Evolutionary conservation across 2,113 vertebrate species (phyloP).

Genomic region (Pomatostomus ruficeps): DNA sequence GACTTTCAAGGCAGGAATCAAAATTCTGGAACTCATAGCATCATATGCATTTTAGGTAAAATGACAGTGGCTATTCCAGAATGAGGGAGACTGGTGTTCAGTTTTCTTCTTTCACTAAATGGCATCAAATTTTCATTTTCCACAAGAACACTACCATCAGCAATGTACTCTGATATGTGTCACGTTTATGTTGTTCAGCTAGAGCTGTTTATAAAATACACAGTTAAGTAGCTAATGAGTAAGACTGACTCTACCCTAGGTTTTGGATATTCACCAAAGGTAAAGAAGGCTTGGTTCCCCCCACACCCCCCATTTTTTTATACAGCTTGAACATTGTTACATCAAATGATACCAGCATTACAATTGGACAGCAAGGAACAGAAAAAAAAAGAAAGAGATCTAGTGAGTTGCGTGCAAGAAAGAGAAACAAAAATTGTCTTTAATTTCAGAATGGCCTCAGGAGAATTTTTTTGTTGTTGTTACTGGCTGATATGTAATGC

Average conservation of each 20-base stretch:
- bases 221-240: not conserved
- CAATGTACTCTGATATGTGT: not conserved
- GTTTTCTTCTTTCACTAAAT: not conserved
- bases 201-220: not conserved
- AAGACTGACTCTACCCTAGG: not conserved
- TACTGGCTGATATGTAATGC: not conserved
- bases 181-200: not conserved
- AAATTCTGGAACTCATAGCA: not conserved
- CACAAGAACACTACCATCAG: not conserved
- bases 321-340: not conserved
- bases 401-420: not conserved
- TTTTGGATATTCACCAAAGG: not conserved
- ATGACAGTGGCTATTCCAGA: not conserved
- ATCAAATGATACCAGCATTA: not conserved
- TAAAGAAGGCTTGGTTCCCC: not conserved
- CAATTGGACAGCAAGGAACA: not conserved
- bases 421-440: not conserved
- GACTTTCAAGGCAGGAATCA: not conserved
- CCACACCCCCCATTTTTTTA: not conserved
- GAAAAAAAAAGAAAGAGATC: not conserved
- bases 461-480: not conserved
- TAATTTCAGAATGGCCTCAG: not conserved
- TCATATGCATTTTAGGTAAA: not conserved
- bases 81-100: not conserved
- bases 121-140: not conserved